A percentile compares a stretch with the other conserved stretches of the same genome.
phyloP scores from a whole-genome alignment of 2,888 invertebrate genomes.

The Acanthococcus lagerstroemiae region DNA sequence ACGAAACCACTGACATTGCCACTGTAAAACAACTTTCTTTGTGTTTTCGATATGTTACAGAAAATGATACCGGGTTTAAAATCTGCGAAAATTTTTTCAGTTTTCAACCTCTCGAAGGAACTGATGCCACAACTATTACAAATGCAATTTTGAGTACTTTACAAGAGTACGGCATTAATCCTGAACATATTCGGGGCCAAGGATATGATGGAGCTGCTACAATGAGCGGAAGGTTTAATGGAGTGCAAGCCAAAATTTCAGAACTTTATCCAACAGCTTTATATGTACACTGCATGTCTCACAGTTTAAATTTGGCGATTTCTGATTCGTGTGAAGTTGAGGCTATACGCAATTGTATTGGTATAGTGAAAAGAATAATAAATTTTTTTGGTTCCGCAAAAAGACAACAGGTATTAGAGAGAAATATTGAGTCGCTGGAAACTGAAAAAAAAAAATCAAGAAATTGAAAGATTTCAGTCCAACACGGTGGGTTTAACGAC shows the following conservation, averaged over 20 bases:
- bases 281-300: slow-evolving; percentile 31
- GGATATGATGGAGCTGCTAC: neutral
- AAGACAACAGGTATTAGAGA: too few species aligned
- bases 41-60: slow-evolving; percentile 3
- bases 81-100: neutral
- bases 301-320: neutral
- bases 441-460: too few species aligned
- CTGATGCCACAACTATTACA: neutral
- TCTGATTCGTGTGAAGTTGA: neutral
- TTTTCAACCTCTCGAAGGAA: neutral
- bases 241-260: slow-evolving; percentile 23
- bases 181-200: neutral
- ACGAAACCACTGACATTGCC: slow-evolving; percentile 16
- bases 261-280: slow-evolving; percentile 33
- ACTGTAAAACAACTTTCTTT: slow-evolving; percentile 5
- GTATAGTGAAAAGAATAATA: too few species aligned
- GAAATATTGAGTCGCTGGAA: too few species aligned
- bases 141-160: neutral
- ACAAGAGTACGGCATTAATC: neutral
- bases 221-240: neutral
- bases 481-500: too few species aligned
- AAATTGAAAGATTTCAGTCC: too few species aligned
- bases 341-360: neutral
- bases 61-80: neutral
- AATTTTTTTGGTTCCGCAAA: too few species aligned